phyloP scores from a whole-genome alignment of 2,113 vertebrate species.

The Oxyruncus cristatus region DNA sequence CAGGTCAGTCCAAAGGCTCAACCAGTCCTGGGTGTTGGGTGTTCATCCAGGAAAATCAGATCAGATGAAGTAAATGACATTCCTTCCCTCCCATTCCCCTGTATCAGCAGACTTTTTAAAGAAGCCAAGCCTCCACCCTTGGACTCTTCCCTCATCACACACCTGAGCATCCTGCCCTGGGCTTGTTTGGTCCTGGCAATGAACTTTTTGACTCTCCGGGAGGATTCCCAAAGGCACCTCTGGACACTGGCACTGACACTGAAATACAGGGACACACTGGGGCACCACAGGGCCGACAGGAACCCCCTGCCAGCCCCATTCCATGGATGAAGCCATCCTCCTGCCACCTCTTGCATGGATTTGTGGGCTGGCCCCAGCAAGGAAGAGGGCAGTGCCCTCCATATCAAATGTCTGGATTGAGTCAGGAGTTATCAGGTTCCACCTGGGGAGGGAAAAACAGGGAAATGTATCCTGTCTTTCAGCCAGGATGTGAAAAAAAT shows the following conservation, averaged over 20 bases:
- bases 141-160: rapidly evolving
- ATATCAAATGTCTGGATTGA: neutral
- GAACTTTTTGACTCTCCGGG: rapidly evolving
- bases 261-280: too few relatives aligned
- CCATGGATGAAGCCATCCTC: neutral
- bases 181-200: neutral
- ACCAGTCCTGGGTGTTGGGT: neutral
- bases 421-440: neutral
- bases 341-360: neutral
- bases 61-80: neutral
- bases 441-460: neutral
- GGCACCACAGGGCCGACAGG: neutral
- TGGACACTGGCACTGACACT: neutral
- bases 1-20: neutral
- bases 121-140: neutral
- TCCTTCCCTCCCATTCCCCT: neutral
- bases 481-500: neutral
- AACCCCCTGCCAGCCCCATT: neutral
- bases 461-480: neutral
- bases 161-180: neutral
- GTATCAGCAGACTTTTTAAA: neutral
- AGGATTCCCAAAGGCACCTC: rapidly evolving
- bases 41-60: neutral
- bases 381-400: neutral
- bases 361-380: neutral